Conservation (phyloP, 2,888 invertebrate genomes). For the Drosophila lacicola region DNA sequence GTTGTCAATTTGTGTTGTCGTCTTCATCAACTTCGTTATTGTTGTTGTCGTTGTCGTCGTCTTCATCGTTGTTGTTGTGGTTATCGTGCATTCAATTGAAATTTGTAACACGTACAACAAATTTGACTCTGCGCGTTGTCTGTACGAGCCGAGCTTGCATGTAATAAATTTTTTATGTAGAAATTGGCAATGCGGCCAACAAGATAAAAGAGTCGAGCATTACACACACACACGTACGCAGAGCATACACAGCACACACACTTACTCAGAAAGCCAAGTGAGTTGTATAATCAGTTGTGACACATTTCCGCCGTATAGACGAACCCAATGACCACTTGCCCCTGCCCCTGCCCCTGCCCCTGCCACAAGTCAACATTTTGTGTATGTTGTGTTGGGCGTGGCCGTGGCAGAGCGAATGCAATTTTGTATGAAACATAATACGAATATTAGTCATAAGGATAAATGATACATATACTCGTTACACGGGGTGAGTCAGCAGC, state of each 20-base stretch:
- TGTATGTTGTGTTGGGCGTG: slow-evolving; percentile 34
- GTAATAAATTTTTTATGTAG: slow-evolving; percentile 70
- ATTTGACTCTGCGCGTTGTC: slow-evolving; percentile 57
- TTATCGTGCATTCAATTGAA: slow-evolving; percentile 65
- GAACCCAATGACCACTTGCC: slow-evolving; percentile 30
- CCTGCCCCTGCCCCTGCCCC: neutral
- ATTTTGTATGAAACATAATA: slow-evolving; percentile 57
- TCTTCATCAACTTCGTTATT: slow-evolving; percentile 29
- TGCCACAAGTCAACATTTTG: slow-evolving; percentile 13
- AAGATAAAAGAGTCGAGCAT: slow-evolving; percentile 27
- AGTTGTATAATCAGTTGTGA: slow-evolving; percentile 74
- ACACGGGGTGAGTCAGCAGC: slow-evolving; percentile 45
- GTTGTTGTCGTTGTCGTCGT: slow-evolving; percentile 33
- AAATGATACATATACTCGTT: slow-evolving; percentile 42
- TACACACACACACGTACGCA: neutral
- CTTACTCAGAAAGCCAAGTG: slow-evolving; percentile 47
- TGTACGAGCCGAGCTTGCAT: slow-evolving; percentile 28
- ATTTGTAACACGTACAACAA: slow-evolving; percentile 73
- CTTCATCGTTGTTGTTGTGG: slow-evolving; percentile 28
- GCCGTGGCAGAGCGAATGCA: slow-evolving; percentile 29
- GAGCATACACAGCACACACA: slow-evolving; percentile 1
- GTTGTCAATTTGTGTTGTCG: slow-evolving; percentile 34
- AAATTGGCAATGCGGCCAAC: slow-evolving; percentile 62
- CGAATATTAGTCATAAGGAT: slow-evolving; percentile 67
- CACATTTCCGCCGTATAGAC: slow-evolving; percentile 68